phyloP scores from a whole-genome alignment of 2,797 vertebrate species.

The Urosaurus nigricauda region DNA sequence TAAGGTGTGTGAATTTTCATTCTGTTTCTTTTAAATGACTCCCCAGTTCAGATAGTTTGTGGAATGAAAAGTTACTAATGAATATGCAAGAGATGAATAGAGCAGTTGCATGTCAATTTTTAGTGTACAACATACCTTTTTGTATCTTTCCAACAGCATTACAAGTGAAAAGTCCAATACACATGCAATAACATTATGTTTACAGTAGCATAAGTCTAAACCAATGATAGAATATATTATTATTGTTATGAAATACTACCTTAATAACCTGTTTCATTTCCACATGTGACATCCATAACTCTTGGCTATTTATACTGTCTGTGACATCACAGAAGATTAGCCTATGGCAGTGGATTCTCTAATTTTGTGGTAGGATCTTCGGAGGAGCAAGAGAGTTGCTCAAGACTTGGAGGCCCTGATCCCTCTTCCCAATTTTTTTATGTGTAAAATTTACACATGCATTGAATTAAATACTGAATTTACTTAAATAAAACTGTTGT shows the following conservation, averaged over 20 bases:
- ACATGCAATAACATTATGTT: not conserved
- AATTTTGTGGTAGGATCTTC: too few species aligned
- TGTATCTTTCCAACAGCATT: conserved; percentile 6
- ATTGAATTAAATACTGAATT: too few species aligned
- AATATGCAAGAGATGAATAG: conserved; percentile 14
- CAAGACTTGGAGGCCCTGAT: too few species aligned
- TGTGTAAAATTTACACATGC: too few species aligned
- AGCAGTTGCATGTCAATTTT: not conserved
- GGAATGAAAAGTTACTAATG: conserved; percentile 31
- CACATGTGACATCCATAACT: not conserved
- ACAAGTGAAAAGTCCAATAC: not conserved
- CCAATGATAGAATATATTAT: not conserved
- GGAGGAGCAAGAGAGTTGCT: too few species aligned
- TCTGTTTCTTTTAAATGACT: conserved; percentile 23
- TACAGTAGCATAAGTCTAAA: conserved; percentile 8
- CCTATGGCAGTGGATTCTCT: not conserved
- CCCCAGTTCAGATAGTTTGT: conserved; percentile 20
- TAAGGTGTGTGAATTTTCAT: conserved; percentile 37
- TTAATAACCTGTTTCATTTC: not conserved
- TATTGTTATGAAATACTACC: not conserved
- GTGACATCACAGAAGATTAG: conserved; percentile 4
- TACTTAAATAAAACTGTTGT: too few species aligned
- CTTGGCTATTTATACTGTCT: not conserved
- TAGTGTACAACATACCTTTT: not conserved
- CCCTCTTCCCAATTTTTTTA: too few species aligned